phyloP scores from a whole-genome alignment of 2,797 vertebrate species.

The Amazona ochrocephala region DNA sequence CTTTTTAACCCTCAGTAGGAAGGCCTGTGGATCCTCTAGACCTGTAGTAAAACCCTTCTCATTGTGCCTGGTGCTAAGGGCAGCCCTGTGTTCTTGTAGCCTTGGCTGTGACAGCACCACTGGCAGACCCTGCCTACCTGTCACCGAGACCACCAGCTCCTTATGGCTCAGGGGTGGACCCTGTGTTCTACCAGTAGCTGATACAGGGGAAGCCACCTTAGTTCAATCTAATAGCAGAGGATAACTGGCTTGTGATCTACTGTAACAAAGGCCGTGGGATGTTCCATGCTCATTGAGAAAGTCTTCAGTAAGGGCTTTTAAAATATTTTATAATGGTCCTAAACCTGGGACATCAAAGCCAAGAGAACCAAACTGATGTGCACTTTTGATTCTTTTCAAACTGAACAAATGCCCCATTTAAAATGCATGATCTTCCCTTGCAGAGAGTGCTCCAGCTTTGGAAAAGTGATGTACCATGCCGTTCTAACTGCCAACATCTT shows the following conservation, averaged over 20 bases:
- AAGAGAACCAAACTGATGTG: background rate
- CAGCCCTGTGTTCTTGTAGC: background rate
- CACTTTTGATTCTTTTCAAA: background rate
- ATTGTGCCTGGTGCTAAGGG: accelerated
- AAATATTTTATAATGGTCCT: background rate
- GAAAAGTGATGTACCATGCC: accelerated
- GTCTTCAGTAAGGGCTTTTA: background rate
- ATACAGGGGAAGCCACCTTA: background rate
- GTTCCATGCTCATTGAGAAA: background rate
- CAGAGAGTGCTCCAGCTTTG: background rate
- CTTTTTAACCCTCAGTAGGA: background rate
- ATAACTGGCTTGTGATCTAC: background rate
- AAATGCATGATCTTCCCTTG: background rate
- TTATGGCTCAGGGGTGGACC: accelerated
- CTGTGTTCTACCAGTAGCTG: background rate
- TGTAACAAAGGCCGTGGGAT: accelerated
- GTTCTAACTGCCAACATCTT: background rate
- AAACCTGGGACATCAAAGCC: background rate
- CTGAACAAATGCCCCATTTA: background rate
- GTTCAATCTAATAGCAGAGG: background rate
- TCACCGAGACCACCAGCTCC: accelerated
- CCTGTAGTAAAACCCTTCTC: background rate
- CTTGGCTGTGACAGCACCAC: background rate
- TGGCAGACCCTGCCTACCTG: background rate
- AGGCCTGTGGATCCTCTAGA: accelerated